Evolutionary conservation across 2,888 invertebrate species (phyloP), one percentile per base, ranked within the genome.

Genomic region (Apodemia mormo): DNA sequence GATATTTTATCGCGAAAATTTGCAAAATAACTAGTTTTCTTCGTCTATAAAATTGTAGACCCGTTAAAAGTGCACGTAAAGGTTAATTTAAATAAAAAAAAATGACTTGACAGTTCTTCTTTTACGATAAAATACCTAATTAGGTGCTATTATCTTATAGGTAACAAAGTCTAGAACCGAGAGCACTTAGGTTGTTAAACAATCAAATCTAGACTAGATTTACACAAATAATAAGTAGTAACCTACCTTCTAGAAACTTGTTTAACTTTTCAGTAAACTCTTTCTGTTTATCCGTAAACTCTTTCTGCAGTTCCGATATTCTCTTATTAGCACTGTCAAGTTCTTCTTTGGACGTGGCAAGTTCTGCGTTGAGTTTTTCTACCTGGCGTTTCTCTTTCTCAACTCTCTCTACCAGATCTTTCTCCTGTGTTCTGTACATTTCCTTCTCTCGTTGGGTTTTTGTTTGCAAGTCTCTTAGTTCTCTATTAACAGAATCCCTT

Each of bases 401-500:
- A 78, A 94, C 81, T 69, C 93, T 88, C 72, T 92, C 92, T 0
- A 90, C 78, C 8, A 85, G 85, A 10, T 94, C 94, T 65, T 81
- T 86, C 75, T 92, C 92, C 72, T 93, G 91, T 0, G 82, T 75
- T 77, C 86, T 90, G 74, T 82, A 88, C 0, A 84, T 73, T 7
- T 92, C 92, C 64, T 82, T 85, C 71, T 93, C 93, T 74, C 86
- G 88, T 74, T 88, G 87, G 70, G 84, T 79, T 80, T 82, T 90
- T 2, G 81, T 74, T 74, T 94, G 93, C 56, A 94, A 76, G 68
- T 95, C 94, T 75, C 93, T 94, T 61, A 95, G 79, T 79, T 95
- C 94, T 73, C 94, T 91, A 37, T 92, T 84, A 5, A 94, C 84
- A n/a, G 94, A 81, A 70, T 95, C 95, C 66, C 95, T 94, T 7